Conservation (phyloP, 2,113 vertebrate genomes). For the Hemicordylus capensis region DNA sequence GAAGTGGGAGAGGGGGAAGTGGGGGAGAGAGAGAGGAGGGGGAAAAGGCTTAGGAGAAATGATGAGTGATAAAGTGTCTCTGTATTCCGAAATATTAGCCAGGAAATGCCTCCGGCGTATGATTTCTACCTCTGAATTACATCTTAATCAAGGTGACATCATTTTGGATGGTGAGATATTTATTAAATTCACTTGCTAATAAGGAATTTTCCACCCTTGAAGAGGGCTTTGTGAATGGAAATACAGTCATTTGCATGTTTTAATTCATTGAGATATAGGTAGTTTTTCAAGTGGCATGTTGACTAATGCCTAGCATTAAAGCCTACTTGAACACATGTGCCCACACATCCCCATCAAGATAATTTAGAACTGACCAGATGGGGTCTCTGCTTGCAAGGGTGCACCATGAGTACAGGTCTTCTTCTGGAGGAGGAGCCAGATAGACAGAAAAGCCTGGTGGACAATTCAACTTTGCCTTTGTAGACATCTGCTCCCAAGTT, state of each 20-base stretch:
- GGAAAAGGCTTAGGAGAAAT: slow-evolving; percentile 61
- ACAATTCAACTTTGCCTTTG: neutral
- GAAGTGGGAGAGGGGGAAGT: no score
- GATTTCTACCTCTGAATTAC: slow-evolving; percentile 7
- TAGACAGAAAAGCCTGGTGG: neutral
- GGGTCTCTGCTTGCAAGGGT: neutral
- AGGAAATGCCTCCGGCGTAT: slow-evolving; percentile 37
- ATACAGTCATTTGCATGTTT: neutral
- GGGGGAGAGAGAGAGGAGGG: neutral
- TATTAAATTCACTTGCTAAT: slow-evolving; percentile 16
- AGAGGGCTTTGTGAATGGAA: neutral
- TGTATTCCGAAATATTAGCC: slow-evolving; percentile 58
- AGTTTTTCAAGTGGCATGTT: neutral
- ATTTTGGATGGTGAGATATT: slow-evolving; percentile 14
- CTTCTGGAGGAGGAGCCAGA: neutral
- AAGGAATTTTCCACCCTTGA: neutral
- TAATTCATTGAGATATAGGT: neutral
- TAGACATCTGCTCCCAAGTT: no score
- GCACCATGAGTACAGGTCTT: neutral
- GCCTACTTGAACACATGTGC: neutral
- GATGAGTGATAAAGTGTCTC: slow-evolving; percentile 62
- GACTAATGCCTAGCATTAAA: neutral
- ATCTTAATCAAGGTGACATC: slow-evolving; percentile 44
- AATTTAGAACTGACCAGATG: neutral
- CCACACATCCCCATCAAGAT: neutral